A percentile compares a stretch with the other conserved stretches of the same genome.
Conservation (phyloP, 1,140 invertebrate genomes). For the Schlechtendalia chinensis region DNA sequence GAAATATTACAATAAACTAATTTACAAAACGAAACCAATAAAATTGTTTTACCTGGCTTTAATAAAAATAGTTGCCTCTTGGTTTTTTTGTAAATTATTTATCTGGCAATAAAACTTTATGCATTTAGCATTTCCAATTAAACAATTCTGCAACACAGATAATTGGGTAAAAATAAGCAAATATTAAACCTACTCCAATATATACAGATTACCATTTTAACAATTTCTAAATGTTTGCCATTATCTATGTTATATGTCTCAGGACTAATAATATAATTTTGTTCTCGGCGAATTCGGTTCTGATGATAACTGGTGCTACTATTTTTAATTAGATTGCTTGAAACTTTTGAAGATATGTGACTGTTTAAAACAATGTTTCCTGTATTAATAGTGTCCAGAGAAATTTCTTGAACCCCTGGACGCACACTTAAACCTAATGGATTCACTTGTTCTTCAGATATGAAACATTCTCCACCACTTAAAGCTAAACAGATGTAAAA, state of each 20-base stretch:
- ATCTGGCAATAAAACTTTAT: constrained; percentile 80
- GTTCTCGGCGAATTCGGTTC: constrained; percentile 27
- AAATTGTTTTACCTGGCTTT: constrained; percentile 64
- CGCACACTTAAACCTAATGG: constrained; percentile 66
- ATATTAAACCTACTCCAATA: background rate
- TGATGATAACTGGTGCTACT: constrained; percentile 26
- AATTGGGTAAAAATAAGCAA: background rate
- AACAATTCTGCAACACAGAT: constrained; percentile 68
- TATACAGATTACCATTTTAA: constrained; percentile 67
- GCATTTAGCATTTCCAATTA: constrained; percentile 76
- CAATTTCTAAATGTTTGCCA: constrained; percentile 69
- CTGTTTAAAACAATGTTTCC: constrained; percentile 25
- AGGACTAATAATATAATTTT: constrained; percentile 53
- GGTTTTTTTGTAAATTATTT: constrained; percentile 69
- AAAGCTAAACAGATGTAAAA: constrained; percentile 55
- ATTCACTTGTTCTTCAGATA: constrained; percentile 65
- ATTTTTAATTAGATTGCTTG: background rate
- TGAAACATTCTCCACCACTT: constrained; percentile 64
- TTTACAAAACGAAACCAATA: background rate
- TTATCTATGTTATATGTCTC: constrained; percentile 70
- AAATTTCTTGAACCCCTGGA: constrained; percentile 59
- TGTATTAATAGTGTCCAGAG: constrained; percentile 30
- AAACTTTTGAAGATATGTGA: background rate
- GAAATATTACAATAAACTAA: no score
- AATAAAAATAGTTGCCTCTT: constrained; percentile 75